Base-by-base conservation (phyloP, 1,140 invertebrate species). In the Drosophila eugracilis region DNA sequence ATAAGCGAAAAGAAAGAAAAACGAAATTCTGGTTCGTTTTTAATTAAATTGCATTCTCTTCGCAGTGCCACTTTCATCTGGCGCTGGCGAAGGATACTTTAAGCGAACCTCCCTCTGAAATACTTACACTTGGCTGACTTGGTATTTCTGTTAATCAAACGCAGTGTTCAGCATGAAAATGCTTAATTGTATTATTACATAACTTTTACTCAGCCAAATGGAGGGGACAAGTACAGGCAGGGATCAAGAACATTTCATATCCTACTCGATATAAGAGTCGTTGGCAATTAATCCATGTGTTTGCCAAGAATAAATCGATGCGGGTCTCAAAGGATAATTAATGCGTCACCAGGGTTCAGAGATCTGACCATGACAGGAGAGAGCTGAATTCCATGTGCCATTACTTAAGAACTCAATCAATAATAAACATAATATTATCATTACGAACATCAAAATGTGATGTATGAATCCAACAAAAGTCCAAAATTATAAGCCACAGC, bases 131-230 rank as follows among this genome's bases (percentile, higher is more conserved):
- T 62, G 39, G 52, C 65, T 85, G 48, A 63, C 73, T 77, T 59
- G 80, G 72, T 73, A 73, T 86, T 85, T 74, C 58, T 48, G 80
- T 80, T 86, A 86, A 85, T 85, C 81, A 85, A 85, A 77, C 54
- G 63, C 81, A 86, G 83, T 19, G 36, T 48, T 86, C 55, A 62
- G 72, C 72, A 86, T 86, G 81, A 85, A 77, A 86, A 60, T 86
- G 73, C 83, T 75, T 74, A 85, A 85, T 85, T 85, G 77, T 86
- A 81, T 85, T 84, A 88, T 85, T 85, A 54, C 81, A 86, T 80
- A 85, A 85, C 75, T 81, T 85, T 71, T 57, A 45, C 22, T 17
- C 34, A 21, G 21, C 24, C n/a, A 26, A 65, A 30, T 6, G 58
- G 5, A 26, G 22, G 4, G n/a, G 9, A n/a, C 6, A 21, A 36